Conservation (phyloP, 2,888 invertebrate genomes). For the Nebria brevicollis region DNA sequence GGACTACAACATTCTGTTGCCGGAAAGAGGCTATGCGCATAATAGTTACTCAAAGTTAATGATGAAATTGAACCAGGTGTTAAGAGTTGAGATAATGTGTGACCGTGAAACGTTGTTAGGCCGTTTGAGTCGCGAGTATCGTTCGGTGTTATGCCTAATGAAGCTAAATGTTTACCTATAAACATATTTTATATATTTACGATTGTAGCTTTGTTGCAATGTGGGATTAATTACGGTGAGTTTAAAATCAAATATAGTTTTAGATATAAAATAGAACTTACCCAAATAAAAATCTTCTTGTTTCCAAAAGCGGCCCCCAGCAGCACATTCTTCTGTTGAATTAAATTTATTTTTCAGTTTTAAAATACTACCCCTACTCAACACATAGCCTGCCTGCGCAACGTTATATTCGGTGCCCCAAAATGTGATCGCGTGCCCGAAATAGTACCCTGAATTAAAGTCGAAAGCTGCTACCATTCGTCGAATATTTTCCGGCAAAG, state of each 20-base stretch:
- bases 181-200: background rate
- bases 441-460: conserved; percentile 63
- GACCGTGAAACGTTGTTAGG: conserved; percentile 66
- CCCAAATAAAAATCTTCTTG: conserved; percentile 70
- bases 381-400: conserved; percentile 67
- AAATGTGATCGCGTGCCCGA: conserved; percentile 67
- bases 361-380: conserved; percentile 64
- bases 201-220: no score
- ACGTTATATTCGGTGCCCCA: conserved; percentile 68
- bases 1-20: conserved; percentile 65
- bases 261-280: conserved; percentile 48
- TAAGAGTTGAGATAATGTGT: conserved; percentile 62
- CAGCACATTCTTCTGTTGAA: conserved; percentile 61
- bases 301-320: conserved; percentile 66
- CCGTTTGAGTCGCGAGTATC: conserved; percentile 66
- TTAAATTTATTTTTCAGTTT: conserved; percentile 61
- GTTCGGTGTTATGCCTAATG: conserved; percentile 63
- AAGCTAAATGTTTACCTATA: conserved; percentile 62
- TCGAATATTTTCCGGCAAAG: conserved; percentile 68
- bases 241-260: no score
- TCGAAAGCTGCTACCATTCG: conserved; percentile 64
- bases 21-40: conserved; percentile 65
- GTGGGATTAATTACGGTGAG: no score
- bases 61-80: conserved; percentile 59
- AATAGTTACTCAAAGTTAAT: conserved; percentile 60